These are phyloP conservation scores for Bombycilla garrulus DNA, from an alignment of 2,113 vertebrate genomes.

Conservation along the genomic window DNA sequence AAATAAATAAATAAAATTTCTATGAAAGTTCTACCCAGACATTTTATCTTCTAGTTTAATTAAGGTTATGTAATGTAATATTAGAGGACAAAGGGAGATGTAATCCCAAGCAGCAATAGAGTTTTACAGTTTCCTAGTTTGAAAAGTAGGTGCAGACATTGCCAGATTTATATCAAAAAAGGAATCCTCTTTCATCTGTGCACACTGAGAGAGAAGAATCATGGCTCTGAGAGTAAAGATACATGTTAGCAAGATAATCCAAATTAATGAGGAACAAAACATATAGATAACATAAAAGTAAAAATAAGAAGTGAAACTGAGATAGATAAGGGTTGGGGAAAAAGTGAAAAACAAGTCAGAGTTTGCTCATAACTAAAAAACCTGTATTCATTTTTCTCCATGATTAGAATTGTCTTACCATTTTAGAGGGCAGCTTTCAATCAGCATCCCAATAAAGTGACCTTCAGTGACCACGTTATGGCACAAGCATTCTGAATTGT, in stretches of 20 bases:
- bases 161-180: neutral
- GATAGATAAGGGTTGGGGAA: neutral
- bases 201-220: neutral
- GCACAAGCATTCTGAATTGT: neutral
- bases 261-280: neutral
- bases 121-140: neutral
- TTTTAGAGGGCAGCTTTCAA: neutral
- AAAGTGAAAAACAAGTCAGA: neutral
- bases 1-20: neutral
- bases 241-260: neutral
- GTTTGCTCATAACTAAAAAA: neutral
- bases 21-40: neutral
- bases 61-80: neutral
- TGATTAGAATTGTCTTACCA: neutral
- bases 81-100: neutral
- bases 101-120: neutral
- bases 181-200: neutral
- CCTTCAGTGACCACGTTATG: neutral
- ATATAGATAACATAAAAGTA: neutral
- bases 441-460: neutral
- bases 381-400: neutral
- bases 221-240: neutral
- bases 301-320: neutral
- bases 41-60: neutral
- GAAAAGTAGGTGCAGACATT: neutral